Base-by-base conservation (phyloP, 2,113 vertebrate species). In the Dascyllus trimaculatus region DNA sequence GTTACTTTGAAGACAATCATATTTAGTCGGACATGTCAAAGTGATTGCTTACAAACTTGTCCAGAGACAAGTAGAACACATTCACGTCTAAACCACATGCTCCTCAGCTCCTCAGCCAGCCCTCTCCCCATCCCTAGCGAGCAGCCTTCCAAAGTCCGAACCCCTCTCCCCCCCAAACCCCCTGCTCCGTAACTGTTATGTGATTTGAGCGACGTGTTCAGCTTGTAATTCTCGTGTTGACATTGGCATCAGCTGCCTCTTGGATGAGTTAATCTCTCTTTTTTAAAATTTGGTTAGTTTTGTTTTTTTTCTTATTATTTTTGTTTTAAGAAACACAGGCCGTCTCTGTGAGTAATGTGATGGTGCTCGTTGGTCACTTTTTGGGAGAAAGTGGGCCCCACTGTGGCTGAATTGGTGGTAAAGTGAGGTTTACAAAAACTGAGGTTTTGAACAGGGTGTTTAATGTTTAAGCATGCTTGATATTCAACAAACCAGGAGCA, bases 1-100 rank as follows among this genome's bases (percentile, higher is more conserved):
- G 88, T 95, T 94, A 91, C 95, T 95, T 95, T 95, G 95, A 96
- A 96, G 96, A 97, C 96, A 96, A 97, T 97, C 96, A 96, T 93
- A 92, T 94, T 94, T 95, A 94, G 94, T 93, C 87, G 91, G 93
- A 95, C 94, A 92, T 92, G 87, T 92, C 84, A 90, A 89, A 90
- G 90, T 86, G 89, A 94, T 92, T 85, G 93, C 93, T 95, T 90
- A 91, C 72, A 60, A 94, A 91, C 95, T 94, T 93, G 93, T 94
- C 93, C 59, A 73, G 62, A 87, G 88, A 90, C 92, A 80, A 95
- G 92, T 91, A 89, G 86, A 93, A 93, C 93, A 85, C 90, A 92
- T 93, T 94, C 76, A 86, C 54, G 72, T 93, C 85, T 60, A 90
- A 85, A 86, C 79, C 88, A 80, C 85, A 52, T 61, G 79, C 80